Evolutionary conservation across 2,888 invertebrate genomes (phyloP).

Genomic region (Troides aeacus): DNA sequence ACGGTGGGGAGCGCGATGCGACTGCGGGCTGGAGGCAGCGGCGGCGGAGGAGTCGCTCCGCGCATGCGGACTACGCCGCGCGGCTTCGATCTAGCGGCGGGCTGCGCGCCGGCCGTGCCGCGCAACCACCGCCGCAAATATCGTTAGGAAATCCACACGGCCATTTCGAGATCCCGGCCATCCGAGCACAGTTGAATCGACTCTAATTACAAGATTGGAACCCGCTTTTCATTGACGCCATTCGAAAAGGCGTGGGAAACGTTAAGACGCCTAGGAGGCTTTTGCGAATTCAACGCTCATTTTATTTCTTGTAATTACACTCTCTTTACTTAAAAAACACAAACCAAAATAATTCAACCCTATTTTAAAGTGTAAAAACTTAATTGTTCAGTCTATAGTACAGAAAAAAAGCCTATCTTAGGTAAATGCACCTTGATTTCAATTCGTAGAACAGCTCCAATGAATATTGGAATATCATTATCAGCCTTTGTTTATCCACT

Average conservation of each 20-base stretch:
- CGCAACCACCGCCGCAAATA: conserved; percentile 71
- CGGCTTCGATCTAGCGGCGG: conserved; percentile 72
- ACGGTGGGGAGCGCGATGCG: conserved; percentile 67
- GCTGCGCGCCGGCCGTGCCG: conserved; percentile 50
- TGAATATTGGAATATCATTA: too few relatives aligned
- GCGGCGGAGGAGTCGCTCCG: conserved; percentile 51
- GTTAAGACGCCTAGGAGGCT: conserved; percentile 27
- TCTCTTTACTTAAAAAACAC: neutral
- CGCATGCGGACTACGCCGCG: conserved; percentile 59
- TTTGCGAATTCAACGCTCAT: conserved; percentile 11
- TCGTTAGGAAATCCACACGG: conserved; percentile 60
- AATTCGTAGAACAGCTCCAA: too few relatives aligned
- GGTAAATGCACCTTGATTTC: too few relatives aligned
- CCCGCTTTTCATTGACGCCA: conserved; percentile 36
- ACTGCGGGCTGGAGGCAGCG: conserved; percentile 65
- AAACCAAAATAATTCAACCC: neutral
- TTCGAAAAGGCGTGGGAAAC: conserved; percentile 29
- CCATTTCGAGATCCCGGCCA: conserved; percentile 52
- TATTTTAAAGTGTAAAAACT: neutral
- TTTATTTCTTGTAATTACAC: conserved; percentile 8
- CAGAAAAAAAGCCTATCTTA: too few relatives aligned
- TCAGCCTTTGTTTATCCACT: too few relatives aligned
- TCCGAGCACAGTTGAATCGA: conserved; percentile 47
- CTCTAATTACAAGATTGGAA: conserved; percentile 45
- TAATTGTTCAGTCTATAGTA: too few relatives aligned